A percentile compares a stretch with the other conserved stretches of the same genome.
Evolutionary conservation across 2,113 vertebrate species (phyloP).

Genomic region (Centropristis striata): DNA sequence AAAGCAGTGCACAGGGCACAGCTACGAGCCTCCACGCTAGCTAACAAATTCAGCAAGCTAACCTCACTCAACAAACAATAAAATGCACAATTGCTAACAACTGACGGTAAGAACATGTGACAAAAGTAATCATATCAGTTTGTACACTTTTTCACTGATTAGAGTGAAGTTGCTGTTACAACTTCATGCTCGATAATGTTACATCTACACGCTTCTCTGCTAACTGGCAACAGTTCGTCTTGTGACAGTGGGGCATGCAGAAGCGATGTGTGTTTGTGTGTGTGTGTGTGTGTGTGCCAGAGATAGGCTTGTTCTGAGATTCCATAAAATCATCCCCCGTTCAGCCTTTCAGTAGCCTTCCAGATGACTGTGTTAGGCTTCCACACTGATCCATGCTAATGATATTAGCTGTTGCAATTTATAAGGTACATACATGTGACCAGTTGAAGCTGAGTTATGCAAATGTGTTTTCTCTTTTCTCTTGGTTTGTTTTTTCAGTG

Average conservation of each 20-base stretch:
- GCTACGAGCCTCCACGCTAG: too few species aligned
- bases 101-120: too few species aligned
- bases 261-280: slow-evolving; percentile 14
- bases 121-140: too few species aligned
- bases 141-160: too few species aligned
- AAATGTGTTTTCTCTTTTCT: slow-evolving; percentile 27
- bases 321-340: slow-evolving; percentile 40
- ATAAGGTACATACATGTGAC: slow-evolving; percentile 12
- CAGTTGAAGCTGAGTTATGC: slow-evolving; percentile 30
- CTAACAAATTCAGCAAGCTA: too few species aligned
- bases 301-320: slow-evolving; percentile 55
- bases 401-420: slow-evolving; percentile 52
- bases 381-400: slow-evolving; percentile 52
- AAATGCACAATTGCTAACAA: too few species aligned
- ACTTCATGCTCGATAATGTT: too few species aligned
- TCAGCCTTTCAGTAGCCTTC: slow-evolving; percentile 26
- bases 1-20: too few species aligned
- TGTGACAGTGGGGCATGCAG: slow-evolving; percentile 25
- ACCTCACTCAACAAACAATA: too few species aligned
- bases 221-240: slow-evolving; percentile 47
- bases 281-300: slow-evolving; percentile 30
- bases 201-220: slow-evolving; percentile 27
- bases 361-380: slow-evolving; percentile 54
- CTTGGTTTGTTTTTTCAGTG: slow-evolving; percentile 18
- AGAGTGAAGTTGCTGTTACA: too few species aligned